phyloP scores from a whole-genome alignment of 1,140 invertebrate species.

The Drosophila varians region DNA sequence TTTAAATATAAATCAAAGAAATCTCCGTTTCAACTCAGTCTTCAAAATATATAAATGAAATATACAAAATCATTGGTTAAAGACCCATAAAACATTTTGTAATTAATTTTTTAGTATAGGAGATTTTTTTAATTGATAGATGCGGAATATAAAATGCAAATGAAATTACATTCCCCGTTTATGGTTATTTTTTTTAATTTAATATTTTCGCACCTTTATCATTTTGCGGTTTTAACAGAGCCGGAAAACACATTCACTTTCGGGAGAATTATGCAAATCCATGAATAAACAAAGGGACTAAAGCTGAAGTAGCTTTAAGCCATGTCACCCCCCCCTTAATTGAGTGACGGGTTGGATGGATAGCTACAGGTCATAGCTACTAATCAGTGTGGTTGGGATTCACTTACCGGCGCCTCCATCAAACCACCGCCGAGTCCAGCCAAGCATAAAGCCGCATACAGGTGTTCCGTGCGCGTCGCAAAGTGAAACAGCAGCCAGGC shows the following conservation, averaged over 20 bases:
- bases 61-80: too few relatives aligned
- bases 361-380: constrained; percentile 12
- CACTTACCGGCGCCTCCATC: constrained; percentile 90
- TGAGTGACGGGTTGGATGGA: background rate
- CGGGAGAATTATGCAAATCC: constrained; percentile 24
- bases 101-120: too few relatives aligned
- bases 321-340: background rate
- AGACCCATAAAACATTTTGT: too few relatives aligned
- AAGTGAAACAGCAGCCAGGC: constrained; percentile 90
- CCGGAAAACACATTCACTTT: background rate
- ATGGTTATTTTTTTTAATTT: too few relatives aligned
- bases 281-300: constrained; percentile 8
- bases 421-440: constrained; percentile 90
- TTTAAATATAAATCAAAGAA: too few relatives aligned
- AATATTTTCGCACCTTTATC: background rate
- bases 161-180: too few relatives aligned
- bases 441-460: constrained; percentile 88
- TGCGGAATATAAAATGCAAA: too few relatives aligned
- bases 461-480: constrained; percentile 85
- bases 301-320: background rate
- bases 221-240: background rate
- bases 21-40: too few relatives aligned
- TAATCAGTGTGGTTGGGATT: constrained; percentile 26
- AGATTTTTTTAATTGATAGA: too few relatives aligned
- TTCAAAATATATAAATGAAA: too few relatives aligned